Evolutionary conservation across 2,797 vertebrate species (phyloP), one percentile per base, ranked within the genome.

Genomic region (Alca torda): DNA sequence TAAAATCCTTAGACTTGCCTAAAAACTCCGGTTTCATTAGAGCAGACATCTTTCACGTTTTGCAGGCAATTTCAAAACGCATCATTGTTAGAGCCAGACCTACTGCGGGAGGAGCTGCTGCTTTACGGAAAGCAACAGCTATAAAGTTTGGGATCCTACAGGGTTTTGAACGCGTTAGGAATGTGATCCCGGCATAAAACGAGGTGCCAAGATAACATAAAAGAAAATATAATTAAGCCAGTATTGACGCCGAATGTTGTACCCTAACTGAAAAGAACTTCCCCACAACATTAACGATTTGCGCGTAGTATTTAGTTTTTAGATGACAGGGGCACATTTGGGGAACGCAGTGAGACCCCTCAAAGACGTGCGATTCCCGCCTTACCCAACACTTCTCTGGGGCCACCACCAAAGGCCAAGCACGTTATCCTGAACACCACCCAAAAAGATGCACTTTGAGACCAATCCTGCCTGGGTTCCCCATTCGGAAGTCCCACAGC

Each of bases 101-200:
- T 94, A 94, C 93, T 95, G 74, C 73, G 13, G 76, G 73, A 90
- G 92, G 92, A 94, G 90, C 93, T 84, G 92, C 92, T 57, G 88
- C 94, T 84, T 93, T 91, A 92, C 46, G 15, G 95, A 95, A 93
- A 92, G 79, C 53, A 93, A 78, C 70, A 89, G 95, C 84, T 64
- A 96, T 90, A 95, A 97, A 97, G 93, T 98, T 97, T 91, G 94
- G 93, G 95, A 94, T 97, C 93, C 94, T 97, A 96, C 73, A 43
- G 93, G 72, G 94, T 81, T 97, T 33, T 69, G 93, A 93, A 91
- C 14, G 4, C 94, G 70, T 89, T 81, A 94, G 89, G 90, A 95
- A 95, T 60, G 89, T 7, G 87, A 89, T 92, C 79, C 76, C 25
- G 5, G 69, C 89, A 63, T 67, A 92, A 97, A 97, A 96, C 4